Base-by-base conservation (phyloP, 2,113 vertebrate genomes). In the Pachyramphus minor region DNA sequence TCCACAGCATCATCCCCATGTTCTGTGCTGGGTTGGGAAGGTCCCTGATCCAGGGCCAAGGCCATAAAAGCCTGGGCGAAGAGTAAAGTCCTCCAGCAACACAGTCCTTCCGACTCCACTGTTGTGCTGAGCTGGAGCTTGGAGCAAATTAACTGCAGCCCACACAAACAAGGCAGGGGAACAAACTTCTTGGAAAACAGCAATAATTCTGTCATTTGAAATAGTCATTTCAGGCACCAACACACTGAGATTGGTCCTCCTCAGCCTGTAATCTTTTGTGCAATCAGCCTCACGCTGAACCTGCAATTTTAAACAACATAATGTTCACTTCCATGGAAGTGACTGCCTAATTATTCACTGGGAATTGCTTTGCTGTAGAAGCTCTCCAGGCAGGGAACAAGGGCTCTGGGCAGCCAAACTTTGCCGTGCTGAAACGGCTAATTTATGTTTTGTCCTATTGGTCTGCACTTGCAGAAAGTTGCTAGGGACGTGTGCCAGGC, bases 391-490 rank as follows among this genome's bases (percentile, higher is more conserved):
- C 76, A 56, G 63, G 89, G 84, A 88, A 16, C 74, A 19, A 63
- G 87, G 2, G 16, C 84, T 74, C 3, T 22, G 87, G 96, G 77
- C 94, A 67, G 63, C 93, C 27, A 19, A 24, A 71, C 88, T 62
- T 21, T 33, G 67, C 82, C 64, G 1, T 23, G 56, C 73, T 80
- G 66, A 73, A 88, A 83, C 3, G 8, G 66, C 80, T 72, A 44
- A 89, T 91, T 95, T 71, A 71, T 21, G 83, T 87, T 95, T 68
- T 89, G 95, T 94, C 86, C 82, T 49, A 10, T 79, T 62, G 73
- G 45, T 91, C 79, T 87, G 79, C 73, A 62, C 62, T 95, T 95
- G 77, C 86, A 95, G 84, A 86, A 93, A 96, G 75, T 50, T 84
- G 90, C 93, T 79, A 7, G 92, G 81, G 94, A 33, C 33, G 0